These are phyloP conservation scores for Sitta europaea DNA, from an alignment of 2,113 vertebrate genomes.

Conservation along the genomic window DNA sequence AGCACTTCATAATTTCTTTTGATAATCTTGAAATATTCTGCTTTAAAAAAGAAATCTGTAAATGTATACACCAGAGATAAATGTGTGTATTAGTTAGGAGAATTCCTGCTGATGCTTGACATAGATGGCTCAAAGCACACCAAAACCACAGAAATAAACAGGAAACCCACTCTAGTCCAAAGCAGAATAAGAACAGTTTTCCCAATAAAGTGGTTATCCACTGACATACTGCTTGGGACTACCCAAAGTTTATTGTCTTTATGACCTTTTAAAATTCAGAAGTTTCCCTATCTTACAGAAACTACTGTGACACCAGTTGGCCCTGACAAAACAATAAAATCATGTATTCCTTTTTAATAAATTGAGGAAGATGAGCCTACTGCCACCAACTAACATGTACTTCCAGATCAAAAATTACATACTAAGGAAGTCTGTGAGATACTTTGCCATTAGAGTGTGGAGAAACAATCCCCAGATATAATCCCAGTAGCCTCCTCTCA, in stretches of 20 bases:
- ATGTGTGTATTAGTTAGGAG: background rate
- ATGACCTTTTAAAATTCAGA: background rate
- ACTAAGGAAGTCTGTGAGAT: background rate
- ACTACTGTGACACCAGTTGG: background rate
- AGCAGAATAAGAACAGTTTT: background rate
- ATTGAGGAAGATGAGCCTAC: background rate
- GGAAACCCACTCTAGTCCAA: background rate
- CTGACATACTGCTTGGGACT: background rate
- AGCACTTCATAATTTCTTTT: background rate
- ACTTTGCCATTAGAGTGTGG: background rate
- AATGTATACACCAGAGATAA: background rate
- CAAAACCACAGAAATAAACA: background rate
- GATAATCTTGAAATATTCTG: background rate
- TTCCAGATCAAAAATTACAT: background rate
- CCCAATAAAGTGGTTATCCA: background rate
- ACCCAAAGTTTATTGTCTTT: background rate
- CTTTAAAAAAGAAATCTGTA: background rate
- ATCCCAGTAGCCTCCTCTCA: background rate
- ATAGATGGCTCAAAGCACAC: background rate
- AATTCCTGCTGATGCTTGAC: background rate
- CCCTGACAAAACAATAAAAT: background rate
- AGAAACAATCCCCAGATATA: background rate
- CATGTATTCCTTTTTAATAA: background rate
- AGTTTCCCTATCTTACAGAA: background rate
- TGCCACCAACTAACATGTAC: background rate